Evolutionary conservation across 2,888 invertebrate species (phyloP).

Genomic region (Dasypolia templi): DNA sequence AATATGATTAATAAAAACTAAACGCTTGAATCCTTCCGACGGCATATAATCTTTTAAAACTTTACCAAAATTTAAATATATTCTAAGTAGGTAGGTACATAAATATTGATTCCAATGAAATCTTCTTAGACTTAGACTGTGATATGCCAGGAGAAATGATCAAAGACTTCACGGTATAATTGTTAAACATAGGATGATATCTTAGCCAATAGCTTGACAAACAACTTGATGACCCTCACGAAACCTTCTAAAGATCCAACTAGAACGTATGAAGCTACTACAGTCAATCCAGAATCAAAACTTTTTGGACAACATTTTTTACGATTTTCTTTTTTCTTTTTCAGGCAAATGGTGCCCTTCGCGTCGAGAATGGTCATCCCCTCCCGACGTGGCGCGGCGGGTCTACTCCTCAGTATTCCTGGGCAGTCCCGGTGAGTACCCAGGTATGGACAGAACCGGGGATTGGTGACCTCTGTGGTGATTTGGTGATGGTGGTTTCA

Average conservation of each 20-base stretch:
- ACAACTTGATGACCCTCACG: background rate
- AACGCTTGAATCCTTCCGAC: conserved; percentile 12
- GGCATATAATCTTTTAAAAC: no score
- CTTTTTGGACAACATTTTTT: background rate
- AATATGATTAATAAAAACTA: background rate
- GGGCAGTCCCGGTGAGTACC: conserved; percentile 96
- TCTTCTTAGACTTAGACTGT: background rate
- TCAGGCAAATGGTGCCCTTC: conserved; percentile 97
- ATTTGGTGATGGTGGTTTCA: conserved; percentile 17
- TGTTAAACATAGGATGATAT: no score
- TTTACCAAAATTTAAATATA: no score
- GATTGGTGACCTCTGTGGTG: conserved; percentile 23
- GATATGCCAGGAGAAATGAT: background rate
- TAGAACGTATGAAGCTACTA: background rate
- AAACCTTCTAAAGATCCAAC: background rate
- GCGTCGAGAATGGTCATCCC: conserved; percentile 97
- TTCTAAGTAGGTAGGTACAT: background rate
- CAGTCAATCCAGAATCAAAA: background rate
- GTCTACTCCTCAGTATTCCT: conserved; percentile 98
- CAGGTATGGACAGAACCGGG: conserved; percentile 84
- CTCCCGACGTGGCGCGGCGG: conserved; percentile 96
- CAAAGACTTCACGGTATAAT: no score
- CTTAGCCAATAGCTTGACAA: background rate
- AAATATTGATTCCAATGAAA: background rate
- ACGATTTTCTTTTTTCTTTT: conserved; percentile 76